Conservation (phyloP, 2,888 invertebrate genomes). For the Platycheirus rosarum region DNA sequence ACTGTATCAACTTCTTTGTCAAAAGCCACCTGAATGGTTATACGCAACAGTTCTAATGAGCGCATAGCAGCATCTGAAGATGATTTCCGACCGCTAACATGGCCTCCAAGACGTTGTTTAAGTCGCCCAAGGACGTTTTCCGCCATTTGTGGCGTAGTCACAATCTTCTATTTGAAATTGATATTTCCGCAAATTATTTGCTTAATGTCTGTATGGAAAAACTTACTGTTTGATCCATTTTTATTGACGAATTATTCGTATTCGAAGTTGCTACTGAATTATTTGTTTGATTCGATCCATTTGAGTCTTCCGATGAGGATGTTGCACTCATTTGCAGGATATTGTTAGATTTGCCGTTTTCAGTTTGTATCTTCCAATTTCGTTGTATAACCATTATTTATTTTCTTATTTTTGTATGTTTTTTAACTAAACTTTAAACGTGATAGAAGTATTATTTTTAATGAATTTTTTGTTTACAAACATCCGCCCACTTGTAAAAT, state of each 20-base stretch:
- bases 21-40: conserved; percentile 85
- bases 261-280: conserved; percentile 80
- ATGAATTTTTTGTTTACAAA: conserved; percentile 59
- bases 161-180: conserved; percentile 81
- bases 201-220: no score
- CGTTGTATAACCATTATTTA: conserved; percentile 81
- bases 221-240: conserved; percentile 61
- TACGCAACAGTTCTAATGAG: conserved; percentile 85
- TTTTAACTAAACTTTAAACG: no score
- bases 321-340: conserved; percentile 78
- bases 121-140: conserved; percentile 80
- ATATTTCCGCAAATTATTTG: no score
- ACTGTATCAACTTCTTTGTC: conserved; percentile 85
- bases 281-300: conserved; percentile 81
- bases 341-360: conserved; percentile 75
- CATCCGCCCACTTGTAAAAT: conserved; percentile 55
- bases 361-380: conserved; percentile 81
- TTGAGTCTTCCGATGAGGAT: conserved; percentile 82
- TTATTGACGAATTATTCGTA: conserved; percentile 61
- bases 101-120: conserved; percentile 79
- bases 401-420: background rate
- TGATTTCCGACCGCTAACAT: conserved; percentile 77
- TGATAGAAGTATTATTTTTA: background rate
- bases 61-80: conserved; percentile 80
- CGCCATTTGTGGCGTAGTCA: conserved; percentile 81